Evolutionary conservation across 2,113 vertebrate species (phyloP), one percentile per base, ranked within the genome.

Genomic region (Pontoporia blainvillei): DNA sequence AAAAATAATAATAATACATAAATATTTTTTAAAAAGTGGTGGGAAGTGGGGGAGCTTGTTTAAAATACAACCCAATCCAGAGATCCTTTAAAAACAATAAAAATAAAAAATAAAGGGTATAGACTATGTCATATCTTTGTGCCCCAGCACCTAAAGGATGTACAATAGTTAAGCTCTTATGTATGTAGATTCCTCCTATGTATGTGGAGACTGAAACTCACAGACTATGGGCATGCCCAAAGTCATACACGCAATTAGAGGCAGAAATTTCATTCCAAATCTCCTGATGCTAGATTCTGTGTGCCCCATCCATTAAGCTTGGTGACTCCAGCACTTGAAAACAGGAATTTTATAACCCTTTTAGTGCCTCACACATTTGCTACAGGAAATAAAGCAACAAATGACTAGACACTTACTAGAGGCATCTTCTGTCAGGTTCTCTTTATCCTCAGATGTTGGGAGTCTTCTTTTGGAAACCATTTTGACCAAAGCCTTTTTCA

Each of bases 391-490:
- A 79, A 64, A 93, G 52, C 27, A 95, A 78, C 36, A 59, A 93
- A 72, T 67, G 46, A 83, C 44, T 86, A 93, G 86, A 96, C 23
- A 98, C 98, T 93, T 98, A 98, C 98, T 96, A 0, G 94, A 81
- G 41, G 94, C 66, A n/a, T 98, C 98, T 95, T 98, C 93, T 61
- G 36, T 83, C 78, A 69, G 81, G 57, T 1, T 97, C 71, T 98
- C 97, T 76, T 79, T 85, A 46, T 15, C 62, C 71, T 93, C 97
- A 69, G 39, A 21, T 94, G 95, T 98, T 1, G 95, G 96, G 8
- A 94, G 67, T 83, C 95, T 98, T 94, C 98, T 98, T 98, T 98
- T 99, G 49, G 97, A 98, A 98, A 96, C 1, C 98, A 99, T 99
- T 95, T 86, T 90, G 69, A 94, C 34, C 59, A 95, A 96, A 59